A percentile compares a stretch with the other conserved stretches of the same genome.
Conservation (phyloP, 2,797 vertebrate genomes). For the Lacerta viridis region DNA sequence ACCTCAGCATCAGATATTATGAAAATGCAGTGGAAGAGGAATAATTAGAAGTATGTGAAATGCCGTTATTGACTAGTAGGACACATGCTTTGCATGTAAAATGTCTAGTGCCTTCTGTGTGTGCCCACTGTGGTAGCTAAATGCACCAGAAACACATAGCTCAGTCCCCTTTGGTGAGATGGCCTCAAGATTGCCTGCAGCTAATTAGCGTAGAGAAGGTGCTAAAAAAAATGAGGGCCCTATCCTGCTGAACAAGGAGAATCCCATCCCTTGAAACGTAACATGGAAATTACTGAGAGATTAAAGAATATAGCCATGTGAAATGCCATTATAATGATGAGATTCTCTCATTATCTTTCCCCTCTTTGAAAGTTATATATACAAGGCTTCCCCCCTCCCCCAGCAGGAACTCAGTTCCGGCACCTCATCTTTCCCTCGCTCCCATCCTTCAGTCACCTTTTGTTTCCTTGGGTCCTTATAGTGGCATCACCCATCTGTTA, state of each 20-base stretch:
- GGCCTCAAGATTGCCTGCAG: not conserved
- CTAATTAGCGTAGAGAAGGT: not conserved
- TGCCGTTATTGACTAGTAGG: not conserved
- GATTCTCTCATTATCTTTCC: conserved; percentile 7
- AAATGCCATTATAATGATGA: not conserved
- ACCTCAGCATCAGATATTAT: not conserved
- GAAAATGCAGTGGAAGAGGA: not conserved
- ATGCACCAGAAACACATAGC: not conserved
- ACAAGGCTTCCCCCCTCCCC: too few species aligned
- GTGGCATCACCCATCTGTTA: not conserved
- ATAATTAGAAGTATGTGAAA: not conserved
- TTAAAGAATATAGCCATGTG: not conserved
- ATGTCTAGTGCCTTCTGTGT: not conserved
- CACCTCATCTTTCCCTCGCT: too few species aligned
- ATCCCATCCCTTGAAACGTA: not conserved
- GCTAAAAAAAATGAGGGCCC: not conserved
- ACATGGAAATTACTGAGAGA: not conserved
- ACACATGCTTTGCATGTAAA: not conserved
- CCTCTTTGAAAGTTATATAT: not conserved
- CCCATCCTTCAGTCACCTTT: not conserved
- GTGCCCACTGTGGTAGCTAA: not conserved
- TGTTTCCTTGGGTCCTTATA: not conserved
- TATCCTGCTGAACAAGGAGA: not conserved
- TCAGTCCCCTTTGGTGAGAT: not conserved
- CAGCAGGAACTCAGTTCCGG: too few species aligned